Evolutionary conservation across 2,797 vertebrate genomes (phyloP), one percentile per base, ranked within the genome.

Genomic region (Acanthis flammea): DNA sequence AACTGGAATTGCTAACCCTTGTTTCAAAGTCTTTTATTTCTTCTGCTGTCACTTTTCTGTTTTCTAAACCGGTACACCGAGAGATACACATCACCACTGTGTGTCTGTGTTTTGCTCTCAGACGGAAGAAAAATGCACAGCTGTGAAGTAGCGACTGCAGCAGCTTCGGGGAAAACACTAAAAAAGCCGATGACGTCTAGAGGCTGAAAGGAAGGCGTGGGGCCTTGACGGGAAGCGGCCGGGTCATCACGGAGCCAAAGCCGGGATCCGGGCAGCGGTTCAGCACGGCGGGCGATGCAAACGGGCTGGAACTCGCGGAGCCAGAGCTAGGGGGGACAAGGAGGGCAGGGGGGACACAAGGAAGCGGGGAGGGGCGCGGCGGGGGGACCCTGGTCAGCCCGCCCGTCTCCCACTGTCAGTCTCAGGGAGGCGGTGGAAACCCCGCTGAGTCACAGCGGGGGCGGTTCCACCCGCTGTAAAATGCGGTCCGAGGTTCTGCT

Each of bases 301-400:
- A 22, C 8, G n/a, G 10, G 17, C 35, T 1, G n/a, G 3, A 4
- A 16, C 4, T 23, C 14, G 5, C 30, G 5, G 12, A 19, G 4
- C n/a, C 30, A 5, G 15, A 9, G 14, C 19, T 13, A 14, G 7
- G 3, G 11, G 15, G 7, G 1, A 30, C 12, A 37, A 27, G 3
- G 16, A 37, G 12, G 4, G 10, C 50, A 51, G 2, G 4, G 4
- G 10, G 7, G 1, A 25, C 35, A 35, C 6, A 39, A 39, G 39
- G 13, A 39, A 39, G 12, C 37, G 37, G 37, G 37, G 12, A 12
- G 37, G 37, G 37, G 37, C 12, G 37, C 37, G 37, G 37, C 12
- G 12, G 37, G 37, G 12, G 12, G 12, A 39, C 12, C 37, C 12
- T 39, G 37, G 37, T 39, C 37, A 13, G 37, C 37, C 37, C 37